Percentiles rank a stretch among this genome's conserved stretches.
Evolutionary conservation across 2,888 invertebrate genomes (phyloP).

Genomic region (Chouioia cunea): DNA sequence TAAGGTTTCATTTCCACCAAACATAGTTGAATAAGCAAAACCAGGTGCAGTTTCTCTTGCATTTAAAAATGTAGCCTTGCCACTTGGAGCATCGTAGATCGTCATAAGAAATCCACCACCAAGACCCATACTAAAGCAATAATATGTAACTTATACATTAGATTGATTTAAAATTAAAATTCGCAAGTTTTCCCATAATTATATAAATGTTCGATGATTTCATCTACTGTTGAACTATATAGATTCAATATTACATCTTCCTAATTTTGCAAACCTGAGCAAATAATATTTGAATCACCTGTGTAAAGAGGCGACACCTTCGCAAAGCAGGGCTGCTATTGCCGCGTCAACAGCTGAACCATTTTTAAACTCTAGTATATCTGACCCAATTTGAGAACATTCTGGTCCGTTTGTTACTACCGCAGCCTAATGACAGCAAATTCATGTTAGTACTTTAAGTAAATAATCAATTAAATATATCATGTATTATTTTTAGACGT

Average conservation of each 20-base stretch:
- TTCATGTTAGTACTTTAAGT: neutral
- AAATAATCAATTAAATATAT: too few species aligned
- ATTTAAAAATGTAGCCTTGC: constrained; percentile 76
- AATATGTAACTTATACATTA: neutral
- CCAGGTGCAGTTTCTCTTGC: constrained; percentile 85
- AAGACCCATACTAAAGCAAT: constrained; percentile 87
- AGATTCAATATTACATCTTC: too few species aligned
- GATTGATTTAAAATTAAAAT: too few species aligned
- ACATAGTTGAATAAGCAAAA: constrained; percentile 79
- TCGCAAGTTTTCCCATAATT: too few species aligned
- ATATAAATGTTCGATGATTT: too few species aligned
- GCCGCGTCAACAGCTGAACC: constrained; percentile 89
- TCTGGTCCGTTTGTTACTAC: constrained; percentile 82
- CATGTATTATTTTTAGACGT: too few species aligned
- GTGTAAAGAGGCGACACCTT: constrained; percentile 86
- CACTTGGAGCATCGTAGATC: constrained; percentile 77
- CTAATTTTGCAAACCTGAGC: neutral
- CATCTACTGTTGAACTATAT: too few species aligned
- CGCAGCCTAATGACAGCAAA: constrained; percentile 70
- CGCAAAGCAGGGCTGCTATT: constrained; percentile 87
- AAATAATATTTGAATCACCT: constrained; percentile 66
- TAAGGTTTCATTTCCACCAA: constrained; percentile 67
- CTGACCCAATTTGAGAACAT: constrained; percentile 80
- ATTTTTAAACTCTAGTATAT: constrained; percentile 74
- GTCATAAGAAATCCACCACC: constrained; percentile 93